Evolutionary conservation across 2,888 invertebrate genomes (phyloP).

Genomic region (Melolontha melolontha): DNA sequence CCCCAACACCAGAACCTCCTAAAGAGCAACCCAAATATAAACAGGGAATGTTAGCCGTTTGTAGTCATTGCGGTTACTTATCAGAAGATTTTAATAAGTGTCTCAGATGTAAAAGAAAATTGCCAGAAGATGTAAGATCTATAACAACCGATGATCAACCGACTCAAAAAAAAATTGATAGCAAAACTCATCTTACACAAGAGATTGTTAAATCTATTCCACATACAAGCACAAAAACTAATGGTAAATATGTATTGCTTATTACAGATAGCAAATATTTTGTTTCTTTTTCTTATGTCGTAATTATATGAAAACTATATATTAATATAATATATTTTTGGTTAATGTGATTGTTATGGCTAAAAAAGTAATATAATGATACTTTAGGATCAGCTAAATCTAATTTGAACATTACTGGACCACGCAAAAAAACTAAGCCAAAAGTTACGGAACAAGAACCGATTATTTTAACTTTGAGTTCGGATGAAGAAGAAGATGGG

Average conservation of each 20-base stretch:
- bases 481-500: slow-evolving; percentile 73
- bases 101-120: slow-evolving; percentile 77
- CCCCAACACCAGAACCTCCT: slow-evolving; percentile 70
- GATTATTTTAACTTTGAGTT: slow-evolving; percentile 77
- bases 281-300: not conserved
- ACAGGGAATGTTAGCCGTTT: slow-evolving; percentile 82
- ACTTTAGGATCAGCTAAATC: slow-evolving; percentile 31
- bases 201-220: slow-evolving; percentile 14
- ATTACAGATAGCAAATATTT: too few species aligned
- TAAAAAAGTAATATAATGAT: not conserved
- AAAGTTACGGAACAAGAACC: slow-evolving; percentile 74
- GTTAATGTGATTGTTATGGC: too few species aligned
- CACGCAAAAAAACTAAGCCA: slow-evolving; percentile 59
- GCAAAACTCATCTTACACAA: not conserved
- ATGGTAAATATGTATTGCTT: slow-evolving; percentile 16
- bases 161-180: slow-evolving; percentile 17
- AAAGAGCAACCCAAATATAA: slow-evolving; percentile 71
- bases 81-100: slow-evolving; percentile 85
- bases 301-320: not conserved
- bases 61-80: slow-evolving; percentile 83
- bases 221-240: slow-evolving; percentile 12
- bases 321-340: not conserved
- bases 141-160: slow-evolving; percentile 50
- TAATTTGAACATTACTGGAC: slow-evolving; percentile 9
- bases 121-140: slow-evolving; percentile 78